phyloP scores from a whole-genome alignment of 2,113 vertebrate species.

The Gasterosteus nipponicus region DNA sequence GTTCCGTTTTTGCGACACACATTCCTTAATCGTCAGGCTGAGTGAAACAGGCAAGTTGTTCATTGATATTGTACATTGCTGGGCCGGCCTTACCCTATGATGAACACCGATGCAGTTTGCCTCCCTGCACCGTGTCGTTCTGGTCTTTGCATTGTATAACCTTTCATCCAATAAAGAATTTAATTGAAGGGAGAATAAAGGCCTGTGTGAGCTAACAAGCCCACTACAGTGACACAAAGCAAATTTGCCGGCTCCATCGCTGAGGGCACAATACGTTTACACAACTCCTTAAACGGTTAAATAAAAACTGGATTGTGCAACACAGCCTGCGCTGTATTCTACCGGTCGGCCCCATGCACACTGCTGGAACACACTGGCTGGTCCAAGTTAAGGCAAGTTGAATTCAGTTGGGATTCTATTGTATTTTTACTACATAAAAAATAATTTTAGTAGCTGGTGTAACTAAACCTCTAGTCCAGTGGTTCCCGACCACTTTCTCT shows the following conservation, averaged over 20 bases:
- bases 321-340: neutral
- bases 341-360: neutral
- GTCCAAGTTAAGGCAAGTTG: neutral
- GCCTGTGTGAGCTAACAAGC: neutral
- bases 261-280: neutral
- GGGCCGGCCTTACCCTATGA: neutral
- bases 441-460: neutral
- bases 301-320: neutral
- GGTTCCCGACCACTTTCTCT: neutral
- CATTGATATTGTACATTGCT: neutral
- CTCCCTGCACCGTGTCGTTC: neutral
- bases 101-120: neutral
- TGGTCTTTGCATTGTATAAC: neutral
- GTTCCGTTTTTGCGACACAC: neutral
- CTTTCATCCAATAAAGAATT: neutral
- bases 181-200: neutral
- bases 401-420: neutral
- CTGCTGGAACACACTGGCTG: neutral
- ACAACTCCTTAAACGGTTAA: neutral
- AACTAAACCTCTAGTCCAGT: neutral
- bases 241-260: neutral
- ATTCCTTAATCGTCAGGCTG: neutral
- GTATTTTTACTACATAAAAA: neutral
- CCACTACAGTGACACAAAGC: neutral
- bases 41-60: neutral